Conservation (phyloP, 2,113 vertebrate species). For the Dicerorhinus sumatrensis region DNA sequence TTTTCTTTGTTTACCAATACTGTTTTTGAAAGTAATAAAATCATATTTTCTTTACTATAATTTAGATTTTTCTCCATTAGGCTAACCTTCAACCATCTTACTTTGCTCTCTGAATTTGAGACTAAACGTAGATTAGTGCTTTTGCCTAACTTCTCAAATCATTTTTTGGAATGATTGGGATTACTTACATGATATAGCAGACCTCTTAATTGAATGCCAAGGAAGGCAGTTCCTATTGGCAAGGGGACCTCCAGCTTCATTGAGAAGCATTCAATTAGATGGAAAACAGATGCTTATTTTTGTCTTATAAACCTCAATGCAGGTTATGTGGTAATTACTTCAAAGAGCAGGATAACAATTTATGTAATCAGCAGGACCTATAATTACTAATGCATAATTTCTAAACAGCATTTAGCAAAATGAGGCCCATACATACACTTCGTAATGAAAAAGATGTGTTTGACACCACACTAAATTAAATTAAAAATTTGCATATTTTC, state of each 20-base stretch:
- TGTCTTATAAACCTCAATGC: conserved; percentile 68
- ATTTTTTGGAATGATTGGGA: conserved; percentile 42
- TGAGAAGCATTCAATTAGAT: conserved; percentile 74
- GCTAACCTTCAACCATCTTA: neutral
- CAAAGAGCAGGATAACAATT: conserved; percentile 64
- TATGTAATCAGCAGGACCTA: conserved; percentile 76
- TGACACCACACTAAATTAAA: conserved; percentile 82
- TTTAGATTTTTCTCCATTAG: conserved; percentile 23
- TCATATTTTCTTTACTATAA: neutral
- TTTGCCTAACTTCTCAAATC: conserved; percentile 18
- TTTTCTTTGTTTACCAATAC: neutral
- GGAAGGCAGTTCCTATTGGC: conserved; percentile 65
- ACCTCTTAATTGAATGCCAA: conserved; percentile 65
- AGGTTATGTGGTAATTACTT: conserved; percentile 80
- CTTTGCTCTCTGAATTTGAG: conserved; percentile 16
- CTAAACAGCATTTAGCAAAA: conserved; percentile 81
- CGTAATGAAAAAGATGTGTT: conserved; percentile 80
- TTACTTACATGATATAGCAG: conserved; percentile 29
- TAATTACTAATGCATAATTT: conserved; percentile 79
- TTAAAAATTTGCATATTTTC: conserved; percentile 80
- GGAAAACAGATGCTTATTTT: conserved; percentile 74
- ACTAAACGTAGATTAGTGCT: neutral
- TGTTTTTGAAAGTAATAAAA: neutral
- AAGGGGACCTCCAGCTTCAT: conserved; percentile 64
- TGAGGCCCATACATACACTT: conserved; percentile 77